A percentile compares a stretch with the other conserved stretches of the same genome.
These are phyloP conservation scores for Antechinus stuartii DNA, from an alignment of 2,113 vertebrate genomes.

Conservation along the genomic window DNA sequence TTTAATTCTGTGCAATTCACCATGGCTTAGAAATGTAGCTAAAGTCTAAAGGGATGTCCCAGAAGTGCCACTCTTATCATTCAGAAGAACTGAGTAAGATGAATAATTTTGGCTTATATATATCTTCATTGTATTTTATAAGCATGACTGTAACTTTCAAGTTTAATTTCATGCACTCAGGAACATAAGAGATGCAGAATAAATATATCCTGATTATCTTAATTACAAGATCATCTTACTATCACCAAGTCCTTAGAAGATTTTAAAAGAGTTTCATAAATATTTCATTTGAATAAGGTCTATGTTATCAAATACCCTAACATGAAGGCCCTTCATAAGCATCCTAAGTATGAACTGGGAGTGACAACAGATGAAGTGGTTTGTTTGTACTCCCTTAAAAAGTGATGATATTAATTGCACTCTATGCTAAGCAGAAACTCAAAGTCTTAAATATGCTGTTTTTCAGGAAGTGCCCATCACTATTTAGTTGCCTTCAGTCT, in stretches of 20 bases:
- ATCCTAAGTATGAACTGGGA: neutral
- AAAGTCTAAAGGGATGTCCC: fast-evolving
- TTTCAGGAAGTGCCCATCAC: neutral
- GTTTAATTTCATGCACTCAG: neutral
- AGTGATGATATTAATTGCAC: neutral
- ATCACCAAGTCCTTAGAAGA: neutral
- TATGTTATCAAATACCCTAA: neutral
- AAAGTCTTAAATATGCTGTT: neutral
- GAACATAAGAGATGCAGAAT: neutral
- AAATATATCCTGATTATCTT: neutral
- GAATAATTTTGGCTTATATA: neutral
- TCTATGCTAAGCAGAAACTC: neutral
- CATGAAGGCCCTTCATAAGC: neutral
- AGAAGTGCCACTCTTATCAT: too few species aligned
- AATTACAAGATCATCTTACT: neutral
- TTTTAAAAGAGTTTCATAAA: neutral
- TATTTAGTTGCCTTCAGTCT: neutral
- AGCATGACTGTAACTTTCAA: neutral
- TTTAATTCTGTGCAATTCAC: neutral
- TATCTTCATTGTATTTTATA: neutral
- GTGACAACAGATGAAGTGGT: neutral
- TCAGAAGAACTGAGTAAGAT: fast-evolving
- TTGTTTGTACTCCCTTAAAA: neutral
- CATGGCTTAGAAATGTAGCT: neutral
- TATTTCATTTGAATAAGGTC: neutral